phyloP scores from a whole-genome alignment of 2,113 vertebrate species.

The Elephas maximus region DNA sequence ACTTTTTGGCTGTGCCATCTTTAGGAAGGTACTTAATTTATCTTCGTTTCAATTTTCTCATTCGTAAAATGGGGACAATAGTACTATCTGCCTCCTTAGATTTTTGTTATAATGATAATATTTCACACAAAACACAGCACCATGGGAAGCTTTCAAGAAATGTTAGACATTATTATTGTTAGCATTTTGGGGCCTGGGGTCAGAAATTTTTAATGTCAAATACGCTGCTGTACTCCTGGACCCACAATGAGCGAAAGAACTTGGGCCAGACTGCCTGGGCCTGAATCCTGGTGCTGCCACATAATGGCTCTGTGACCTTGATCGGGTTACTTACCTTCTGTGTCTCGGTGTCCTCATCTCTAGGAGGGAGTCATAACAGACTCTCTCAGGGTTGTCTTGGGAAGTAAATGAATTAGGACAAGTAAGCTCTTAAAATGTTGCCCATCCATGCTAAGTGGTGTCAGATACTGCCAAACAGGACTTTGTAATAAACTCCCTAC shows the following conservation, averaged over 20 bases:
- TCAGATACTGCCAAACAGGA: background rate
- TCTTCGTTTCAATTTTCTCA: background rate
- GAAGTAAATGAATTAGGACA: background rate
- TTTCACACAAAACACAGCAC: background rate
- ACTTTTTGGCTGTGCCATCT: background rate
- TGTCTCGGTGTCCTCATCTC: background rate
- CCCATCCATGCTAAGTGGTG: background rate
- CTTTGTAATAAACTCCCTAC: background rate
- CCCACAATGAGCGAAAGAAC: background rate
- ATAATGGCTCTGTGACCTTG: background rate
- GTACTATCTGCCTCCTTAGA: background rate
- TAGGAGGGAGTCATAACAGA: background rate
- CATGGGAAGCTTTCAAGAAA: background rate
- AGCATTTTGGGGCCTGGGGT: background rate
- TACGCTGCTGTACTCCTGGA: background rate
- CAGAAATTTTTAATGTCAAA: conserved; percentile 28
- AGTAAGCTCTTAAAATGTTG: background rate
- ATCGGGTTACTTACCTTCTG: background rate
- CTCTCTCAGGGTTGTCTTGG: background rate
- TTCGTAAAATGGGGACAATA: background rate
- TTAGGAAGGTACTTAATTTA: conserved; percentile 23
- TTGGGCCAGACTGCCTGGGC: background rate
- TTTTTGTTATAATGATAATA: background rate
- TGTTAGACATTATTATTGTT: background rate
- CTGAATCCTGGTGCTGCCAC: background rate